Percentiles rank a stretch among this genome's conserved stretches.
These are phyloP conservation scores for Clostera curtula DNA, from an alignment of 2,888 invertebrate genomes.

Conservation along the genomic window DNA sequence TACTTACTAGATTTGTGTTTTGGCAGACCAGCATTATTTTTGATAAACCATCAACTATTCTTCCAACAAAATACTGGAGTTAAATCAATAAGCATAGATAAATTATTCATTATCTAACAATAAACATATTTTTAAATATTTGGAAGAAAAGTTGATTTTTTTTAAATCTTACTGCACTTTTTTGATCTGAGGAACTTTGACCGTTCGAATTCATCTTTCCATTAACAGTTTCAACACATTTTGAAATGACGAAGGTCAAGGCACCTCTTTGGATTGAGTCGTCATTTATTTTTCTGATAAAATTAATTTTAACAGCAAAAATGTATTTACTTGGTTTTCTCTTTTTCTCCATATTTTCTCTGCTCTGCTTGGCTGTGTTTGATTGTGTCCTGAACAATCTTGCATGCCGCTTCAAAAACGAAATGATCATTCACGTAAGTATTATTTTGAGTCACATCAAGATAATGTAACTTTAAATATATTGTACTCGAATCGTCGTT, in stretches of 20 bases:
- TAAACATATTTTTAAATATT: conserved; percentile 11
- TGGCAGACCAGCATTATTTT: conserved; percentile 65
- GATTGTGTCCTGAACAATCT: conserved; percentile 86
- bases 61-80: conserved; percentile 37
- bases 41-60: conserved; percentile 38
- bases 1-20: conserved; percentile 49
- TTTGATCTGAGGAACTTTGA: conserved; percentile 63
- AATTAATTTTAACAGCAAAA: conserved; percentile 71
- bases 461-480: conserved; percentile 20
- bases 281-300: conserved; percentile 70
- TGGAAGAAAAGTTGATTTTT: conserved; percentile 52
- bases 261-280: conserved; percentile 65
- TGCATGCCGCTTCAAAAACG: conserved; percentile 85
- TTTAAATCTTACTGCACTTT: conserved; percentile 70
- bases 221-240: conserved; percentile 14
- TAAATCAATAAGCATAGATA: background rate
- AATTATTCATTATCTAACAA: no score
- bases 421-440: conserved; percentile 85
- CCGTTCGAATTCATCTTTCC: conserved; percentile 22
- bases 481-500: conserved; percentile 8
- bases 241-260: conserved; percentile 45
- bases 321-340: conserved; percentile 84
- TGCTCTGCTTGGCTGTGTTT: conserved; percentile 90
- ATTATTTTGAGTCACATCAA: conserved; percentile 76
- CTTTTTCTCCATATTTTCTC: conserved; percentile 86